Evolutionary conservation across 2,113 vertebrate genomes (phyloP), one percentile per base, ranked within the genome.

Genomic region (Rana temporaria): DNA sequence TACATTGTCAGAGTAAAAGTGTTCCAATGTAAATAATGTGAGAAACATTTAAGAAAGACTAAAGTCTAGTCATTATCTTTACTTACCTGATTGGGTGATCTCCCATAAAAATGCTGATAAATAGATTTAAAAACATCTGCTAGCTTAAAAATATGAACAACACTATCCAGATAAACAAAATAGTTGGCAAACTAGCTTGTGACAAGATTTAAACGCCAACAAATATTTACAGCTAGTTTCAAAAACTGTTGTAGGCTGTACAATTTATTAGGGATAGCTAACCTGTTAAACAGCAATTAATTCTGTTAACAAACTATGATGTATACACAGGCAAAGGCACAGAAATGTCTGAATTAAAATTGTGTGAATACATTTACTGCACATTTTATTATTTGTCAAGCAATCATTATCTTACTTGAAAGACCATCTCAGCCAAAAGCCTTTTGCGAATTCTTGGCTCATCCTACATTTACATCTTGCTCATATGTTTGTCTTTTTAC

Each of bases 171-270:
- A 53, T 38, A 55, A 17, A 30, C 11, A 30, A 78, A 66, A 66
- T 18, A 66, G 9, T 20, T 79, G 53, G 77, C 77, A 15, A 79
- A 24, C 14, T 19, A 79, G 19, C 6, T 38, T 38, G 34, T 34
- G 62, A 30, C 52, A 4, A 68, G 4, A 22, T 16, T 14, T 9
- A 26, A 42, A 68, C 59, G 64, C 53, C 52, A 57, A 57, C 20
- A 79, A 38, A 79, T 68, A 79, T 42, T 53, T 78, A 77, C 52
- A 8, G 20, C 17, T 34, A 76, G 24, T 4, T 48, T 76, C n/a
- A 63, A 77, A 77, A 42, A 22, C 34, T 48, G 8, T 17, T 77
- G 73, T 76, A 19, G 59, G 20, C 60, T 75, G 8, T 67, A 63
- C 32, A 30, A 77, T 15, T 1, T 16, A 52, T 66, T 24, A 42